A percentile compares a stretch with the other conserved stretches of the same genome.
These are phyloP conservation scores for Platyrinchus mystaceus DNA, from an alignment of 2,797 vertebrate genomes.

Conservation along the genomic window DNA sequence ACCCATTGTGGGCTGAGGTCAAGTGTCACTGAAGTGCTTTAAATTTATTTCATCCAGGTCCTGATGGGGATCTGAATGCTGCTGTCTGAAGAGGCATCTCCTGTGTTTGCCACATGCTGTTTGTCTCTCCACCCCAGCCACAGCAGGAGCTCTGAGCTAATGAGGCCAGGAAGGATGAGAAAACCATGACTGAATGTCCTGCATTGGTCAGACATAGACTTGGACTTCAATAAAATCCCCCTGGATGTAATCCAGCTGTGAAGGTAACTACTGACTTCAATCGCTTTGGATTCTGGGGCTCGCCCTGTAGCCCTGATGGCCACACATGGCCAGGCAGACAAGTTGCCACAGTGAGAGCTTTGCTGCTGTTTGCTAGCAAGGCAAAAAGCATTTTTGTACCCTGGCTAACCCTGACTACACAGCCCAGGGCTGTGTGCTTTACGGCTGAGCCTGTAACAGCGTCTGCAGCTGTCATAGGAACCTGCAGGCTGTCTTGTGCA, in stretches of 20 bases:
- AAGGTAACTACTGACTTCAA: not conserved
- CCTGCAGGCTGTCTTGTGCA: slow-evolving; percentile 29
- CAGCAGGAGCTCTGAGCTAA: not conserved
- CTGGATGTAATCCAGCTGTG: not conserved
- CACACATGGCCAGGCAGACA: not conserved
- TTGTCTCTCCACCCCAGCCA: not conserved
- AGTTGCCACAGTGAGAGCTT: not conserved
- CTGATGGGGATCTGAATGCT: not conserved
- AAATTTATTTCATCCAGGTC: not conserved
- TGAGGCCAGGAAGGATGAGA: not conserved
- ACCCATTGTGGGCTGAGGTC: not conserved
- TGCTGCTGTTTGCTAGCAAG: not conserved
- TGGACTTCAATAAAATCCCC: not conserved
- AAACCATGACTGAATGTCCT: not conserved
- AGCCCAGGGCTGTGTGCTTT: slow-evolving; percentile 29
- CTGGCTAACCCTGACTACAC: not conserved
- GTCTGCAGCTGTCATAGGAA: slow-evolving; percentile 34
- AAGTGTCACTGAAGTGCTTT: not conserved
- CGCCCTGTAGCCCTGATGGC: not conserved
- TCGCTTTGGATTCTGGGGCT: not conserved
- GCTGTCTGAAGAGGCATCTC: not conserved
- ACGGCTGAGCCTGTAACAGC: not conserved
- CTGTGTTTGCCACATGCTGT: not conserved
- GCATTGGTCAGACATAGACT: not conserved
- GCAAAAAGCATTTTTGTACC: not conserved